Percentiles rank a stretch among this genome's conserved stretches.
These are phyloP conservation scores for Rhincodon typus DNA, from an alignment of 2,797 vertebrate species.

Conservation along the genomic window DNA sequence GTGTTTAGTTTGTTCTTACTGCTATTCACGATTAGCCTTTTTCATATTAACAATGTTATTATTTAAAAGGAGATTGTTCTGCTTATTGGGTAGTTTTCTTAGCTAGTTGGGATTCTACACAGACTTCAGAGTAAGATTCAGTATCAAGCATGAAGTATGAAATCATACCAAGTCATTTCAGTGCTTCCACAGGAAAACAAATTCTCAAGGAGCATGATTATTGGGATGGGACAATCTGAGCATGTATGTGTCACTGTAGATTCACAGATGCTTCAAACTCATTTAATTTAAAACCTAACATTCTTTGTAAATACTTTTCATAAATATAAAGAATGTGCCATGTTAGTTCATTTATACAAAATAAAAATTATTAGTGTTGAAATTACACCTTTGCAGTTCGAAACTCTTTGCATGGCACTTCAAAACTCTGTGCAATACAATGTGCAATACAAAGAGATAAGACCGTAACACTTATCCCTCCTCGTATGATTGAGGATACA, in stretches of 20 bases:
- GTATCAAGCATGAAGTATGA: not conserved
- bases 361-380: not conserved
- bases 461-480: not conserved
- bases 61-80: not conserved
- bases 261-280: not conserved
- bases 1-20: not conserved
- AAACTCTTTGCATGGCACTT: not conserved
- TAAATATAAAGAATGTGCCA: not conserved
- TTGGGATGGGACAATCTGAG: not conserved
- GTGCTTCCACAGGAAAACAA: not conserved
- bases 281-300: not conserved
- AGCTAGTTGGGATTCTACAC: not conserved
- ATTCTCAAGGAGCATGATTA: not conserved
- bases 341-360: not conserved
- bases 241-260: not conserved
- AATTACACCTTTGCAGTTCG: not conserved
- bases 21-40: not conserved
- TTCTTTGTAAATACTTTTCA: not conserved
- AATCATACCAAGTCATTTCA: not conserved
- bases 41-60: not conserved
- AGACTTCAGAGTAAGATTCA: not conserved
- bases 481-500: not conserved
- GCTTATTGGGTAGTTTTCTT: not conserved
- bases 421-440: not conserved
- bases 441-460: not conserved